These are phyloP conservation scores for Barbus barbus DNA, from an alignment of 2,113 vertebrate genomes.

Conservation along the genomic window DNA sequence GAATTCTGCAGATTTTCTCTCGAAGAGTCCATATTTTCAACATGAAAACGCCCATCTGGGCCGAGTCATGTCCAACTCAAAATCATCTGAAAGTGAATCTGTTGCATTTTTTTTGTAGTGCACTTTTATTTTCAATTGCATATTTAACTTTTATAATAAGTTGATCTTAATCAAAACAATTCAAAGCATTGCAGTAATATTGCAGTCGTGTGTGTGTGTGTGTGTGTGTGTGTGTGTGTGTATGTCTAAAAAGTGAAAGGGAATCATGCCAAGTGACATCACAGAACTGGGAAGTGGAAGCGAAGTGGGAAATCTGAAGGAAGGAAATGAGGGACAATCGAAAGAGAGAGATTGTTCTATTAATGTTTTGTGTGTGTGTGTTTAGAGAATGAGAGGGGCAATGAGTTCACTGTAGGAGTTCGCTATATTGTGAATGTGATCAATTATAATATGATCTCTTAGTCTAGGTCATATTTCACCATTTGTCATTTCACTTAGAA, in stretches of 20 bases:
- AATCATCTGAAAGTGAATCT: neutral
- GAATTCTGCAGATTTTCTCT: neutral
- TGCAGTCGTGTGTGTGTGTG: neutral
- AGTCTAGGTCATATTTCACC: neutral
- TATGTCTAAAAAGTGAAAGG: neutral
- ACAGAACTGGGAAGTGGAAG: conserved; percentile 49
- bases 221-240: neutral
- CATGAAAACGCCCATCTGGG: neutral
- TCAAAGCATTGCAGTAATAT: neutral
- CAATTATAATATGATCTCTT: neutral
- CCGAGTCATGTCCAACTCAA: neutral
- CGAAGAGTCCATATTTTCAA: neutral
- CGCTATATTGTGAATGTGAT: neutral
- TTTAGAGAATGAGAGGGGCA: neutral
- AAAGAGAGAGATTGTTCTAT: conserved; percentile 29
- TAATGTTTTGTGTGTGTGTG: neutral
- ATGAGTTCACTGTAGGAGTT: conserved; percentile 32
- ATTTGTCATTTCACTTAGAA: neutral
- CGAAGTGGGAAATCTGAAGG: conserved; percentile 29
- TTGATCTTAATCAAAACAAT: neutral
- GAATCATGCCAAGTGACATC: conserved; percentile 46
- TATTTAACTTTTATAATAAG: neutral
- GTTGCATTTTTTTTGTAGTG: no score
- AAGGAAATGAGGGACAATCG: conserved; percentile 58
- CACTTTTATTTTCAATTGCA: neutral